Base-by-base conservation (phyloP, 2,797 vertebrate species). In the Pipistrellus nathusii region DNA sequence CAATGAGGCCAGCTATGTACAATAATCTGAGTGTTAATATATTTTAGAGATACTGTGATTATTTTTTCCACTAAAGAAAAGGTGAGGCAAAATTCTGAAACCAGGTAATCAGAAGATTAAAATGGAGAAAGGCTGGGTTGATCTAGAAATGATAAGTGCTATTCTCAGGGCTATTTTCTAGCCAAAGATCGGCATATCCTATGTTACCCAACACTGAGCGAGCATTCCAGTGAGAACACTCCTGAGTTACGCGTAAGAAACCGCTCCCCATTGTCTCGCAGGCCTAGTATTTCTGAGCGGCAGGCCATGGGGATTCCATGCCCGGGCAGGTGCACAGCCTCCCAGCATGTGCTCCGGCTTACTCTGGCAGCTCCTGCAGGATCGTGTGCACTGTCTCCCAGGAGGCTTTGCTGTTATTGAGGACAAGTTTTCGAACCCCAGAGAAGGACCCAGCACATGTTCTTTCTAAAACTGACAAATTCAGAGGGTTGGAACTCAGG, bases 401-500 rank as follows among this genome's bases (percentile, higher is more conserved):
- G 96, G 99, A 99, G 96, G 99, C 97, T 96, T 99, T 99, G 84
- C 99, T 99, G 98, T 99, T 99, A 97, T 99, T 99, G 96, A 99
- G 99, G 91, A 99, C 99, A 4, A 99, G 99, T 55, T 99, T 99
- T 27, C 99, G 98, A 90, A 99, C 98, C 41, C 98, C 98, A 90
- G 98, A 98, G 97, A 99, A 99, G 41, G 98, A 98, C 69, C 99
- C 98, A 0, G 99, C 99, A 95, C 98, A 98, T 27, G 98, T 98
- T 95, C 99, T 98, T 95, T 99, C 98, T 98, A 99, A 98, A 98
- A 98, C 97, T 10, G 98, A 98, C 78, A 99, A 98, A 87, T 98
- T 98, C 98, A 99, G 98, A 88, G 99, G 99, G 98, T 99, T 99
- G 98, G 98, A 99, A 98, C 99, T 99, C 98, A 99, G 98, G 97